Percentiles rank a stretch among this genome's conserved stretches.
phyloP scores from a whole-genome alignment of 2,888 invertebrate genomes.

The Schizotus pectinicornis region DNA sequence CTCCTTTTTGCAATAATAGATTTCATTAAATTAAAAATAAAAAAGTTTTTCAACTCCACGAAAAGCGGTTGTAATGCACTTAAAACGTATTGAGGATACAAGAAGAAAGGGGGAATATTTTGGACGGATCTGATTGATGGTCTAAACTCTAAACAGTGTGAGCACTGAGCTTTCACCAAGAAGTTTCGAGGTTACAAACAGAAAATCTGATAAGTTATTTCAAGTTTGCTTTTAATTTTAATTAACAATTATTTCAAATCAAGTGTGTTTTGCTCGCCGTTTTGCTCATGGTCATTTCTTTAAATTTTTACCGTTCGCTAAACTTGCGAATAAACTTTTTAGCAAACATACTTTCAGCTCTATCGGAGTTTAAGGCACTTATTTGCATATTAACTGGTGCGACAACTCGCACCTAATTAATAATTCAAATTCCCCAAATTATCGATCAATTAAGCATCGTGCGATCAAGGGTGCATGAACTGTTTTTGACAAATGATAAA shows the following conservation, averaged over 20 bases:
- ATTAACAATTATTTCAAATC: constrained; percentile 12
- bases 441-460: constrained; percentile 13
- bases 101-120: constrained; percentile 8
- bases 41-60: no score
- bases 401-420: no score
- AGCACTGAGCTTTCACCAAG: constrained; percentile 7
- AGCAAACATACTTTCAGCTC: constrained; percentile 10
- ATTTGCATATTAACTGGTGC: constrained; percentile 20
- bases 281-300: constrained; percentile 19
- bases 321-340: constrained; percentile 23
- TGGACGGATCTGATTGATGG: constrained; percentile 15
- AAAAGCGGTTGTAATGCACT: constrained; percentile 7
- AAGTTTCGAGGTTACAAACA: constrained; percentile 1
- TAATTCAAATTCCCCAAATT: constrained; percentile 1
- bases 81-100: constrained; percentile 14
- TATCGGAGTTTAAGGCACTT: constrained; percentile 10
- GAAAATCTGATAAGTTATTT: constrained; percentile 9
- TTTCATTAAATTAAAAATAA: neutral
- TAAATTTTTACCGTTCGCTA: constrained; percentile 24
- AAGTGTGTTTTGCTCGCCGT: no score
- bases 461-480: neutral
- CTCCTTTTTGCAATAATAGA: constrained; percentile 6
- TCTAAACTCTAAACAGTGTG: constrained; percentile 3
- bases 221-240: constrained; percentile 15
- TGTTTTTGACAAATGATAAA: constrained; percentile 29